Conservation (phyloP, 92 coral and sea anemone genomes). For the Phenganax subtilis region DNA sequence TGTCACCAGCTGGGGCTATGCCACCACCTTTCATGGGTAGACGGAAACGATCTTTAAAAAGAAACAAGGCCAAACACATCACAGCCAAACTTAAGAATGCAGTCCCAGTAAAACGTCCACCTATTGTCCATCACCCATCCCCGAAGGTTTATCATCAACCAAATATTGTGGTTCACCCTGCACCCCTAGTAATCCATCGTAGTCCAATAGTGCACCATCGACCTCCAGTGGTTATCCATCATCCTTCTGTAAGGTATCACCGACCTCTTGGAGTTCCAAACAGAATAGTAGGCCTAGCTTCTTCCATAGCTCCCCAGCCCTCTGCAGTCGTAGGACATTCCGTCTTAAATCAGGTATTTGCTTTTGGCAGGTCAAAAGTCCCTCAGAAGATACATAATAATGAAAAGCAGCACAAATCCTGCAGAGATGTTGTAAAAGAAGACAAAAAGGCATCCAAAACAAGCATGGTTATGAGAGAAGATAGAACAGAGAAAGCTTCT, state of each 20-base stretch:
- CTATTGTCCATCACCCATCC: slow-evolving; percentile 91
- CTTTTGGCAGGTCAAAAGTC: slow-evolving; percentile 68
- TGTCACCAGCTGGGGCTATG: neutral
- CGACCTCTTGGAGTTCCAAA: slow-evolving; percentile 77
- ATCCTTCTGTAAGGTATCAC: slow-evolving; percentile 92
- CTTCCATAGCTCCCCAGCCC: too few species aligned
- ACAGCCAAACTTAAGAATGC: slow-evolving; percentile 80
- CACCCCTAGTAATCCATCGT: slow-evolving; percentile 90
- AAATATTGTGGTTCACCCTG: slow-evolving; percentile 88
- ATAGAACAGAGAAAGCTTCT: slow-evolving; percentile 64
- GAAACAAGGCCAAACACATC: slow-evolving; percentile 53
- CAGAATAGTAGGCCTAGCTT: slow-evolving; percentile 46
- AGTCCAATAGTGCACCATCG: slow-evolving; percentile 92
- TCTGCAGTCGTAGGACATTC: too few species aligned
- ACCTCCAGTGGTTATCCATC: slow-evolving; percentile 87
- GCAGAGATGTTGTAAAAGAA: slow-evolving; percentile 35
- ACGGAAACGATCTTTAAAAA: slow-evolving; percentile 45
- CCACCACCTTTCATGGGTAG: slow-evolving; percentile 13
- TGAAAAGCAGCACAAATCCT: slow-evolving; percentile 29
- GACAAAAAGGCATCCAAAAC: slow-evolving; percentile 17
- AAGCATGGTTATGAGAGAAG: slow-evolving; percentile 24
- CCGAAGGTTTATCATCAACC: slow-evolving; percentile 97
- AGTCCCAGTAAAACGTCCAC: slow-evolving; percentile 79
- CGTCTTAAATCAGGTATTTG: slow-evolving; percentile 51
- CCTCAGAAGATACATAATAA: slow-evolving; percentile 51